These are phyloP conservation scores for Trididemnum nubilum DNA, from an alignment of 23 tunicate genomes.

Conservation along the genomic window DNA sequence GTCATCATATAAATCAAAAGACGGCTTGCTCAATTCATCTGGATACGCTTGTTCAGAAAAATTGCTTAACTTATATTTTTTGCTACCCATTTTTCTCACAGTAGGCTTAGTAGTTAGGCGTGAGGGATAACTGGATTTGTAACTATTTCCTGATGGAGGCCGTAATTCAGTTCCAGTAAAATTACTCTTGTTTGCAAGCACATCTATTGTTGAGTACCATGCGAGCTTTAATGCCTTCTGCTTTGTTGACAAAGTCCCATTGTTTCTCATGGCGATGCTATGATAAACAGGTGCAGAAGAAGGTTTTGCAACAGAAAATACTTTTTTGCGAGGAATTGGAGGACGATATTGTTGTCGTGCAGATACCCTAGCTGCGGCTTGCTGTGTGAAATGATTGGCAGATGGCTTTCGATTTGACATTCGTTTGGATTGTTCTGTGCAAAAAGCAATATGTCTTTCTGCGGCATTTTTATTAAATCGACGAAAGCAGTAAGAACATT, in stretches of 20 bases:
- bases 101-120: slow-evolving; percentile 17
- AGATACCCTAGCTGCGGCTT: slow-evolving; percentile 37
- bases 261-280: background rate
- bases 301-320: background rate
- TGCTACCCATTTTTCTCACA: slow-evolving; percentile 35
- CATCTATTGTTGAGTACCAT: slow-evolving; percentile 51
- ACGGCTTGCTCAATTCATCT: too few relatives aligned
- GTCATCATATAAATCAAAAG: too few relatives aligned
- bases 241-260: background rate
- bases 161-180: slow-evolving; percentile 41
- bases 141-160: slow-evolving; percentile 27
- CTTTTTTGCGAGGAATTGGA: slow-evolving; percentile 26
- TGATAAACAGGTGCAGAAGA: background rate
- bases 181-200: background rate
- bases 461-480: slow-evolving; percentile 78
- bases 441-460: slow-evolving; percentile 85
- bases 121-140: background rate
- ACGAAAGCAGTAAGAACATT: slow-evolving; percentile 84
- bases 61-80: background rate
- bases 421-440: slow-evolving; percentile 88
- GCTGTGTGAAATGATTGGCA: background rate
- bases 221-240: background rate
- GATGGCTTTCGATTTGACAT: slow-evolving; percentile 32
- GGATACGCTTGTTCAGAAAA: too few relatives aligned
- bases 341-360: slow-evolving; percentile 49